These are phyloP conservation scores for Stratiomys singularior DNA, from an alignment of 2,888 invertebrate genomes.

Conservation along the genomic window DNA sequence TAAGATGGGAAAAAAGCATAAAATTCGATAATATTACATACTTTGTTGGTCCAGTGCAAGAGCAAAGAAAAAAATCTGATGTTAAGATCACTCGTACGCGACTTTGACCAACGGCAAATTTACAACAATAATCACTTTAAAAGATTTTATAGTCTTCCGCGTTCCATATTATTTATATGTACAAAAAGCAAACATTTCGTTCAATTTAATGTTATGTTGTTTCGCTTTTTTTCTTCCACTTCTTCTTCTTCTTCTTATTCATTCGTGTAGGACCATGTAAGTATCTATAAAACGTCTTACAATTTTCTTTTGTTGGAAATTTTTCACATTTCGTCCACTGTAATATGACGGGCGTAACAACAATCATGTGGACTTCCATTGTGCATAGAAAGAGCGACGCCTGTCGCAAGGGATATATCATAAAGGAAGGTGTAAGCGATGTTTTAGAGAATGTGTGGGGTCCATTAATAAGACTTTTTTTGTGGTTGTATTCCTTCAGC, in stretches of 20 bases:
- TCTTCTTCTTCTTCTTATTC: too few species aligned
- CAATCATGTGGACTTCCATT: neutral
- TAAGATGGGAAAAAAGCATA: slow-evolving; percentile 11
- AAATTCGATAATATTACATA: neutral
- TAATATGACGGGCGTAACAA: neutral
- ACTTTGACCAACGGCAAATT: slow-evolving; percentile 26
- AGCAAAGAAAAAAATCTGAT: neutral
- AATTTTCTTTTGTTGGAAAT: neutral
- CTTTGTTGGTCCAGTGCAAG: neutral
- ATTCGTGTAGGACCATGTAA: neutral
- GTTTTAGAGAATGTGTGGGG: neutral
- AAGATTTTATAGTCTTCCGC: slow-evolving; percentile 39
- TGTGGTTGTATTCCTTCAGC: too few species aligned
- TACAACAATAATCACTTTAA: slow-evolving; percentile 37
- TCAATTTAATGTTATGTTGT: neutral
- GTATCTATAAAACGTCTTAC: slow-evolving; percentile 4
- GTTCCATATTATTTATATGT: neutral
- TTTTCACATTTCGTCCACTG: neutral
- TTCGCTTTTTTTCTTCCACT: too few species aligned
- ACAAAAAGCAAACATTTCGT: neutral
- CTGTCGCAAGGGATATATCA: neutral
- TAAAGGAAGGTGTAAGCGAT: neutral
- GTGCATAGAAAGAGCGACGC: too few species aligned
- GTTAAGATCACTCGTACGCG: neutral
- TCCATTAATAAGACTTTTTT: slow-evolving; percentile 36